Evolutionary conservation across 2,797 vertebrate species (phyloP).

Genomic region (Balearica regulorum): DNA sequence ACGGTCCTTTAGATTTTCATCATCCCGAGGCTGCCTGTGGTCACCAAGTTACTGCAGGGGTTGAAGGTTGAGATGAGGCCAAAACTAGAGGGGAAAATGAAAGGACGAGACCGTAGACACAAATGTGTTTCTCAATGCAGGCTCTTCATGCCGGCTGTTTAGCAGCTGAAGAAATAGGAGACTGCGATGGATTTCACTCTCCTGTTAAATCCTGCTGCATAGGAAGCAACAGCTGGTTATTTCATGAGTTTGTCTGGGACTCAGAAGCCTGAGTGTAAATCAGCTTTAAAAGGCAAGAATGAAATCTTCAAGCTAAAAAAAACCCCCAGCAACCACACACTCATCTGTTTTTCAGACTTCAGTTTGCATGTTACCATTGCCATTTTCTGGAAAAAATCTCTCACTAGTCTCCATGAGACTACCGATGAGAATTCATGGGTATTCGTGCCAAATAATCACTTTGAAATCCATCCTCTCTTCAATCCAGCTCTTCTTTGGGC

Average conservation of each 20-base stretch:
- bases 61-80: background rate
- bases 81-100: background rate
- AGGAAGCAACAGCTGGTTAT: background rate
- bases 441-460: background rate
- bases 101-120: background rate
- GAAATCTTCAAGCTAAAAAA: background rate
- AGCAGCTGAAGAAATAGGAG: background rate
- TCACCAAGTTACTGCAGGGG: background rate
- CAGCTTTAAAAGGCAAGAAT: background rate
- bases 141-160: background rate
- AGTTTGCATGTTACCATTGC: background rate
- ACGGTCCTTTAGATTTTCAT: fast-evolving
- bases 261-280: background rate
- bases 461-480: background rate
- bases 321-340: background rate
- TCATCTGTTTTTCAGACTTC: background rate
- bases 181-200: background rate
- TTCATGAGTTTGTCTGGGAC: background rate
- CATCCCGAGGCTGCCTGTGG: background rate
- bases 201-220: background rate
- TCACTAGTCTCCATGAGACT: background rate
- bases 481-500: background rate
- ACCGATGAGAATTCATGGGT: background rate
- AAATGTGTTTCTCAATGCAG: background rate
- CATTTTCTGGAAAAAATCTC: background rate